These are phyloP conservation scores for Solenopsis fugax DNA, from an alignment of 1,140 invertebrate species.

Conservation along the genomic window DNA sequence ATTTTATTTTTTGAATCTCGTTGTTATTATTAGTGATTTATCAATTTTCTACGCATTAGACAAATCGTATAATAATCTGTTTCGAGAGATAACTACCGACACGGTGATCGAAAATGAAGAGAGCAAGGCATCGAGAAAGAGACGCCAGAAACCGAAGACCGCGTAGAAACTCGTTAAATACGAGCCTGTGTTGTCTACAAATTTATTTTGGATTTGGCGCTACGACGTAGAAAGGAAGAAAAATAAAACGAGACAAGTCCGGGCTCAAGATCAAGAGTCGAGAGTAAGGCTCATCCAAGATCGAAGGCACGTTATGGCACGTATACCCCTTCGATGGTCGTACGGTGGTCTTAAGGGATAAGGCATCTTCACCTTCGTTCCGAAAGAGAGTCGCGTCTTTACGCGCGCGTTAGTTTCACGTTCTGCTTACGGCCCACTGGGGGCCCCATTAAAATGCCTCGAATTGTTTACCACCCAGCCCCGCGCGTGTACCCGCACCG, in stretches of 20 bases:
- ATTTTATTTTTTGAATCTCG: constrained; percentile 8
- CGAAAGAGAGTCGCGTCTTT: constrained; percentile 54
- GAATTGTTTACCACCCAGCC: constrained; percentile 76
- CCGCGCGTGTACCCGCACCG: constrained; percentile 18
- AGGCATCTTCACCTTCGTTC: constrained; percentile 64
- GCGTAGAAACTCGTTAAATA: constrained; percentile 52
- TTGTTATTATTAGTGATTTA: neutral
- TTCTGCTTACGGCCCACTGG: constrained; percentile 75
- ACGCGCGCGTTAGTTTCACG: constrained; percentile 71
- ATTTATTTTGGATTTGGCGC: constrained; percentile 53
- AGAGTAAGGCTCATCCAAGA: constrained; percentile 73
- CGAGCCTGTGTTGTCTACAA: constrained; percentile 51
- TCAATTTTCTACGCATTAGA: neutral
- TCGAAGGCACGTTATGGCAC: constrained; percentile 73
- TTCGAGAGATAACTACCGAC: neutral
- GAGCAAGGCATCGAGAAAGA: neutral
- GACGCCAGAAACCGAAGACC: constrained; percentile 8
- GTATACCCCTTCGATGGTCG: constrained; percentile 70
- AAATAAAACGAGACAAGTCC: constrained; percentile 61
- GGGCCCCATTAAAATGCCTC: constrained; percentile 79
- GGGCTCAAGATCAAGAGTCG: constrained; percentile 47
- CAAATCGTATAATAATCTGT: neutral
- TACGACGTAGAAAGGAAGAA: constrained; percentile 33
- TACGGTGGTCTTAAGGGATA: constrained; percentile 76
- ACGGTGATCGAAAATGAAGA: neutral